Base-by-base conservation (phyloP, 1,140 invertebrate species). In the Drosophila cardini region DNA sequence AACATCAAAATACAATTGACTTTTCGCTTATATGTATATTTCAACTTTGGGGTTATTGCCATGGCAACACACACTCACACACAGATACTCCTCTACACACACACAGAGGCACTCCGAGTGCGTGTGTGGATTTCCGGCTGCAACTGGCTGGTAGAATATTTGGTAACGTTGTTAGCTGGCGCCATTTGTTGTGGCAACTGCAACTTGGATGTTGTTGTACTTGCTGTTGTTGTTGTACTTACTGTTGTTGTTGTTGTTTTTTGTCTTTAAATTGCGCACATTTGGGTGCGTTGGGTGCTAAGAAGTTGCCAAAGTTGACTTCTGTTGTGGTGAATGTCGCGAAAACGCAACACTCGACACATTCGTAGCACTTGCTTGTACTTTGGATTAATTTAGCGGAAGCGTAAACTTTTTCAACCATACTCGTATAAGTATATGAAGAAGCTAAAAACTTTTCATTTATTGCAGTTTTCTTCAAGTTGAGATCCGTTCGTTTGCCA, bases 1-100 rank as follows among this genome's bases (percentile, higher is more conserved):
- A 71, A 73, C 83, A 87, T 83, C 84, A 83, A 89, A 89, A 87
- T 77, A 75, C 83, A 87, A 89, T 87, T 87, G 84, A 87, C 83
- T 89, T 87, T 87, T 84, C 76, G 74, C 65, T 89, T 84, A 83
- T 78, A 56, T 30, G 32, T 56, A 55, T 36, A 80, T 72, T 78
- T 78, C 72, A 89, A 87, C 68, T 80, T 89, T 80, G 76, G 83
- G 83, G 68, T 83, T 82, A 57, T 86, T 75, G 67, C 67, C 60
- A 36, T 55, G 56, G 62, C 68, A 78, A 72, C 32, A 16, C 42
- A 21, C 40, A 26, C 32, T 16, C 38, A 36, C 30, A 21, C 16
- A 34, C 26, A 7, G 40, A 34, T 30, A 46, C 40, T 26, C 30
- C 18, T 5, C 32, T 36, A 52, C n/a, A 58, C 56, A 53, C 58